Evolutionary conservation across 2,113 vertebrate species (phyloP).

Genomic region (Etia nguti): DNA sequence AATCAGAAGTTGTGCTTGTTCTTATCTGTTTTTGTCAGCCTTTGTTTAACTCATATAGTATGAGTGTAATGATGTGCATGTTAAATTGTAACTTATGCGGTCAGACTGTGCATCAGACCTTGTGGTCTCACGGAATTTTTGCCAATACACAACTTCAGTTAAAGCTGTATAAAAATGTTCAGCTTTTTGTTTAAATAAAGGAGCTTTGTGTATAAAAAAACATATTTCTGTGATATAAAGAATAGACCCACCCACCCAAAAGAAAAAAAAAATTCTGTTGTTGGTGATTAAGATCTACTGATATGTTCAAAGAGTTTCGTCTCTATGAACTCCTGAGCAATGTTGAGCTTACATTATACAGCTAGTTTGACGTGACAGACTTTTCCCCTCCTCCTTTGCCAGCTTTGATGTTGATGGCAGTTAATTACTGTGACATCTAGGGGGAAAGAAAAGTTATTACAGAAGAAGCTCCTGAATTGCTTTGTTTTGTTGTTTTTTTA

Average conservation of each 20-base stretch:
- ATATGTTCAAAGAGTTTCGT: slow-evolving; percentile 33
- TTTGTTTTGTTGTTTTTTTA: slow-evolving; percentile 19
- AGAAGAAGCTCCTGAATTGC: slow-evolving; percentile 25
- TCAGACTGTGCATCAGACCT: background rate
- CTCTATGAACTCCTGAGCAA: slow-evolving; percentile 37
- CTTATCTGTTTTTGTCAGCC: background rate
- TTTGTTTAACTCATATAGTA: background rate
- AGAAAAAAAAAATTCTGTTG: slow-evolving; percentile 5
- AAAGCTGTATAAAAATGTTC: background rate
- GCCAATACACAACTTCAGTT: background rate
- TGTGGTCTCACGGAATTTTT: background rate
- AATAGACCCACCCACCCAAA: background rate
- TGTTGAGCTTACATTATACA: slow-evolving; percentile 21
- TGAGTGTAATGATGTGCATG: background rate
- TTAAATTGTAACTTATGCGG: background rate
- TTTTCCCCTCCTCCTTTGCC: background rate
- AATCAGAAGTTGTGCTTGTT: background rate
- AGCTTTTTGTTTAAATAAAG: background rate
- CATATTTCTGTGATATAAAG: background rate
- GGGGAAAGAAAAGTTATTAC: slow-evolving; percentile 19
- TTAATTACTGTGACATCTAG: slow-evolving; percentile 54
- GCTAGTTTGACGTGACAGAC: slow-evolving; percentile 29
- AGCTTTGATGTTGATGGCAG: slow-evolving; percentile 54
- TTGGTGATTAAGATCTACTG: slow-evolving; percentile 41
- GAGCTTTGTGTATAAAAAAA: background rate